These are phyloP conservation scores for Cirrhinus molitorella DNA, from an alignment of 2,797 vertebrate genomes.

Conservation along the genomic window DNA sequence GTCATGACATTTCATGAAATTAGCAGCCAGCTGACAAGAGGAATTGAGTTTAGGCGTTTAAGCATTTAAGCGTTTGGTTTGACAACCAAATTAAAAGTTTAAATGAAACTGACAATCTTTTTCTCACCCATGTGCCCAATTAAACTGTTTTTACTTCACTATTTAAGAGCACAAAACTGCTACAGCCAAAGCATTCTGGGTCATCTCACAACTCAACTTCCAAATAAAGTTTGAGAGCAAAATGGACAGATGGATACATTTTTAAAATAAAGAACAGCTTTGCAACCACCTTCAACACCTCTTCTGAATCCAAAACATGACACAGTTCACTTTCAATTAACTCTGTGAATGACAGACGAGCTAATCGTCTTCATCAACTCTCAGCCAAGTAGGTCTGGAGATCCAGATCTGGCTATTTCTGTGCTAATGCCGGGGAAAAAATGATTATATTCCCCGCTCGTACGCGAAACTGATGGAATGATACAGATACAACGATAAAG, in stretches of 20 bases:
- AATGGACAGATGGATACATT: neutral
- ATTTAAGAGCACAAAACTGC: neutral
- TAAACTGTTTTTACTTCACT: neutral
- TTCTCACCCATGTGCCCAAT: neutral
- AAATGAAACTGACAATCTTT: constrained; percentile 18
- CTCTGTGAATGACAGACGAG: constrained; percentile 37
- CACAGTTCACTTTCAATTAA: constrained; percentile 47
- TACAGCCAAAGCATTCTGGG: neutral
- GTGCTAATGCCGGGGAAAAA: constrained; percentile 30
- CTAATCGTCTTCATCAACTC: constrained; percentile 51
- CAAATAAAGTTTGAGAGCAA: constrained; percentile 15
- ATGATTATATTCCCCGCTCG: constrained; percentile 6
- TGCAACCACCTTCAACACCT: neutral
- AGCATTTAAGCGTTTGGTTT: neutral
- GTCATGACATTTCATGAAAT: neutral
- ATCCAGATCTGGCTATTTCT: constrained; percentile 26
- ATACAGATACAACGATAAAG: constrained; percentile 54
- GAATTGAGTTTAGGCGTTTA: neutral
- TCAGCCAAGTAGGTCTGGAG: constrained; percentile 24
- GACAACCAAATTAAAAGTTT: constrained; percentile 28
- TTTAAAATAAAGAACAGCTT: constrained; percentile 28
- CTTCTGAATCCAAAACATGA: constrained; percentile 15
- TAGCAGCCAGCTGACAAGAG: neutral
- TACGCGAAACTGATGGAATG: constrained; percentile 48
- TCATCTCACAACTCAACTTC: neutral